These are phyloP conservation scores for Gallinago paraguaiae DNA, from an alignment of 2,113 vertebrate species.

Conservation along the genomic window DNA sequence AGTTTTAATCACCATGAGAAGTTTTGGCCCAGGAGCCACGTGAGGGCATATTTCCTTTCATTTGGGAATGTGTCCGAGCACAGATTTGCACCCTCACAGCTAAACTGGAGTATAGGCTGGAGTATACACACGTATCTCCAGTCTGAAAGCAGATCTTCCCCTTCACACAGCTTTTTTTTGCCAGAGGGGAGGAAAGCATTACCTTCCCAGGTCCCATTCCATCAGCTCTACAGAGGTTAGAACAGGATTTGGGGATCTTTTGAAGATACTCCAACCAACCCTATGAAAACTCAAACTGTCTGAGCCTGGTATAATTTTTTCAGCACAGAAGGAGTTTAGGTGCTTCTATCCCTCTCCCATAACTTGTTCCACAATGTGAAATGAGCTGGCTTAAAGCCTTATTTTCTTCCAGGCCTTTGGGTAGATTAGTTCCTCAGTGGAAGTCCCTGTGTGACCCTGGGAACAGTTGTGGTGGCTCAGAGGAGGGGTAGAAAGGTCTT, in stretches of 20 bases:
- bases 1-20: neutral
- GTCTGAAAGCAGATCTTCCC: neutral
- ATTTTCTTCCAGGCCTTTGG: neutral
- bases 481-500: neutral
- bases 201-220: neutral
- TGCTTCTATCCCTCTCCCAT: neutral
- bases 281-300: neutral
- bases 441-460: neutral
- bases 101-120: neutral
- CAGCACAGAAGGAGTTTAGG: neutral
- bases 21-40: neutral
- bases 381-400: neutral
- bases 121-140: fast-evolving
- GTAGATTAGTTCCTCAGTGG: neutral
- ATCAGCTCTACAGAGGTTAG: neutral
- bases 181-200: neutral
- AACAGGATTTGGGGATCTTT: neutral
- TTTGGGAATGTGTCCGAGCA: neutral
- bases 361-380: neutral
- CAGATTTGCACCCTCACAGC: fast-evolving
- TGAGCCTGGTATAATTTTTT: neutral
- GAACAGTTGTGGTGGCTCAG: neutral
- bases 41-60: fast-evolving
- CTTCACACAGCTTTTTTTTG: neutral
- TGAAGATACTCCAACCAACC: neutral